phyloP scores from a whole-genome alignment of 2,113 vertebrate species.

The Hemibagrus wyckioides region DNA sequence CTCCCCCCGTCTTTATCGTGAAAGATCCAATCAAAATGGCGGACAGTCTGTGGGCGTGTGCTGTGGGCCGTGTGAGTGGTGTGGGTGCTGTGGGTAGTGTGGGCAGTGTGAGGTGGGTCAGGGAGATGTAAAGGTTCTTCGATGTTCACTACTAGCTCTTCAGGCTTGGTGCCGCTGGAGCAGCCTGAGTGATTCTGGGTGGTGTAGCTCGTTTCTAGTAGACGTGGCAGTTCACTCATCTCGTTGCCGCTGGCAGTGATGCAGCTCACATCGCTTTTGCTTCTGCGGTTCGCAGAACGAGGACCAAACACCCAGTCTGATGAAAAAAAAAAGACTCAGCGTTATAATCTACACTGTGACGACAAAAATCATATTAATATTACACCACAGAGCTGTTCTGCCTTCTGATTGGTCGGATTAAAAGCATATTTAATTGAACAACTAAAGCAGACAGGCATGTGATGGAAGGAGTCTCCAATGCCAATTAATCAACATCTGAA shows the following conservation, averaged over 20 bases:
- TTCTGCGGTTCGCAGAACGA: constrained; percentile 66
- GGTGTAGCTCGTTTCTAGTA: constrained; percentile 62
- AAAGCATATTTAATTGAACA: not conserved
- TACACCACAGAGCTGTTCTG: not conserved
- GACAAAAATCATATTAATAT: not conserved
- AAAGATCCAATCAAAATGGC: not conserved
- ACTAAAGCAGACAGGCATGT: not conserved
- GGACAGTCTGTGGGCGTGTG: not conserved
- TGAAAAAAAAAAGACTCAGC: constrained; percentile 45
- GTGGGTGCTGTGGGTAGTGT: too few species aligned
- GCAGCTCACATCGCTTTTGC: constrained; percentile 79
- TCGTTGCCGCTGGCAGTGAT: constrained; percentile 75
- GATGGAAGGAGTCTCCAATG: not conserved
- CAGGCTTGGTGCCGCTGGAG: constrained; percentile 49
- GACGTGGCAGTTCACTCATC: constrained; percentile 59
- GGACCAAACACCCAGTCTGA: constrained; percentile 81
- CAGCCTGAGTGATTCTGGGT: constrained; percentile 60
- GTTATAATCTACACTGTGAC: not conserved
- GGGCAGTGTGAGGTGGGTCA: constrained; percentile 47
- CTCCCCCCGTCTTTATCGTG: too few species aligned
- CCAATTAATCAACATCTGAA: not conserved
- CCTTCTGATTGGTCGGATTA: not conserved
- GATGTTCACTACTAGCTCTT: constrained; percentile 77
- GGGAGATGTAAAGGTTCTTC: constrained; percentile 71
- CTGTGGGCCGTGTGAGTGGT: constrained; percentile 66